Percentiles rank a stretch among this genome's conserved stretches.
These are phyloP conservation scores for Caenorhabditis sp. DNA, from an alignment of 2,888 invertebrate species.

Conservation along the genomic window DNA sequence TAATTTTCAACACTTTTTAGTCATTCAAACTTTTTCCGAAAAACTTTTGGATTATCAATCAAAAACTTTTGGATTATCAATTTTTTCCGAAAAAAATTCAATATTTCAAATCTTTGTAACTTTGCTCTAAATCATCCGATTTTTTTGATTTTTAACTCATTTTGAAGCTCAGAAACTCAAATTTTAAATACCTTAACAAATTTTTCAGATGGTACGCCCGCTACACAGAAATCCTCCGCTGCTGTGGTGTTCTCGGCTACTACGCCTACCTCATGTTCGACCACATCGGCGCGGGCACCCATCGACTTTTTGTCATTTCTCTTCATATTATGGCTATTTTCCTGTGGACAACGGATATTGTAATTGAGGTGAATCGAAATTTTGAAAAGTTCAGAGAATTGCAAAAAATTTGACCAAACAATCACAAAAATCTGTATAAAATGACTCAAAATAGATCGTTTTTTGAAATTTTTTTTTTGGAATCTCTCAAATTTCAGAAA, in stretches of 20 bases:
- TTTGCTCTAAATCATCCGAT: too few relatives aligned
- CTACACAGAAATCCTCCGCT: conserved; percentile 77
- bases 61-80: too few relatives aligned
- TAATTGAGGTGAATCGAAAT: conserved; percentile 50
- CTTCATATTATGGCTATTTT: conserved; percentile 67
- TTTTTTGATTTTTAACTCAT: neutral
- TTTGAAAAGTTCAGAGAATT: neutral
- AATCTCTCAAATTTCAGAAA: conserved; percentile 28
- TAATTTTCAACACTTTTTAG: too few relatives aligned
- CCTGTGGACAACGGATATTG: conserved; percentile 53
- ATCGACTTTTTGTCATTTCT: conserved; percentile 77
- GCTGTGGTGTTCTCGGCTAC: conserved; percentile 76
- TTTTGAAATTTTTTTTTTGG: neutral
- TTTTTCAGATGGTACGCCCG: conserved; percentile 78
- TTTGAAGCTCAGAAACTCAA: neutral
- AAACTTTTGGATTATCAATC: too few relatives aligned
- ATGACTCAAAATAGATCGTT: too few relatives aligned
- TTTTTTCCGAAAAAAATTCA: too few relatives aligned
- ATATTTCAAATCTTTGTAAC: too few relatives aligned
- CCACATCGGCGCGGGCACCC: conserved; percentile 77
- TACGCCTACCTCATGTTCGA: conserved; percentile 75
- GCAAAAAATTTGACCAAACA: neutral
- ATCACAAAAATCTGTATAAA: neutral
- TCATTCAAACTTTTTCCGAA: too few relatives aligned
- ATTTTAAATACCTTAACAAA: neutral